Conservation (phyloP, 2,888 invertebrate species). For the Amphimallon solstitiale region DNA sequence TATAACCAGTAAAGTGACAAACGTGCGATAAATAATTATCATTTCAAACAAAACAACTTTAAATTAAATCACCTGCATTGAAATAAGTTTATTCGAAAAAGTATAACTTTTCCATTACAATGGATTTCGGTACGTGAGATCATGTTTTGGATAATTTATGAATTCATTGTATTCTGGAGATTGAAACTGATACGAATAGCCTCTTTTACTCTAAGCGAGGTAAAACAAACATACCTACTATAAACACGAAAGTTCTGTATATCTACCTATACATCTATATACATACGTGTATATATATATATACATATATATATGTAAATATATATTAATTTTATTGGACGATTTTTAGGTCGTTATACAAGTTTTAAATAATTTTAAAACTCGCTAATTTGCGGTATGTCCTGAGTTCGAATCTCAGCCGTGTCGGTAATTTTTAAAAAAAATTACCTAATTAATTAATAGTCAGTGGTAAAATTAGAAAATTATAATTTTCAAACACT, state of each 20-base stretch:
- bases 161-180: slow-evolving; percentile 38
- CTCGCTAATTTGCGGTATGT: too few relatives aligned
- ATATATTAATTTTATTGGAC: background rate
- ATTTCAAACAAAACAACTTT: slow-evolving; percentile 7
- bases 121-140: slow-evolving; percentile 35
- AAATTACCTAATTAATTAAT: too few relatives aligned
- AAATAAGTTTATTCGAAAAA: slow-evolving; percentile 32
- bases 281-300: background rate
- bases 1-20: too few relatives aligned
- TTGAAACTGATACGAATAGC: slow-evolving; percentile 18
- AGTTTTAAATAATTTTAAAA: too few relatives aligned
- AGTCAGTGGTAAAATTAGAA: too few relatives aligned
- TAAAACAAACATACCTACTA: background rate
- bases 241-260: too few relatives aligned
- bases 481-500: too few relatives aligned
- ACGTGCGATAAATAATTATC: background rate
- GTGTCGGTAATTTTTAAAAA: too few relatives aligned
- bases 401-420: too few relatives aligned
- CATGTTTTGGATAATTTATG: slow-evolving; percentile 41
- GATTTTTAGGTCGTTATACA: too few relatives aligned
- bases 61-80: slow-evolving; percentile 31
- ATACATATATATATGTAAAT: background rate
- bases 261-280: background rate
- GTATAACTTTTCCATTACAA: slow-evolving; percentile 31
- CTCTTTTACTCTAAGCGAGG: background rate